Evolutionary conservation across 1,140 invertebrate genomes (phyloP).

Genomic region (Philopotamus ludificatus): DNA sequence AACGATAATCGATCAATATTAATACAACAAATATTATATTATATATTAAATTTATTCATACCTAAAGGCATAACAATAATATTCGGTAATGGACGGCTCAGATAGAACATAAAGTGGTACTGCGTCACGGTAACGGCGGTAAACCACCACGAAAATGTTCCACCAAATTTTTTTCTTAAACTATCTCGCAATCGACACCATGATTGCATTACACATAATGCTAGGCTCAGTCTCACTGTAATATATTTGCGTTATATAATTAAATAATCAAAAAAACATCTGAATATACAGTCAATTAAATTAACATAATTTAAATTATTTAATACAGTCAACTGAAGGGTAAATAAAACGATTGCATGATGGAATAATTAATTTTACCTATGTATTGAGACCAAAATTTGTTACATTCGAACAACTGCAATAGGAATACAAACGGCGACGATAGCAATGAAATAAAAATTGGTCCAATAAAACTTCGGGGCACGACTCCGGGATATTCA

Average conservation of each 20-base stretch:
- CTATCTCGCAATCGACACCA: slow-evolving; percentile 73
- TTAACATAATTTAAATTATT: slow-evolving; percentile 29
- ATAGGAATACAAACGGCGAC: slow-evolving; percentile 70
- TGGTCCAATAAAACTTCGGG: slow-evolving; percentile 93
- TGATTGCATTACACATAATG: slow-evolving; percentile 69
- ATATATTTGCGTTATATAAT: slow-evolving; percentile 10
- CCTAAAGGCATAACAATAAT: slow-evolving; percentile 91
- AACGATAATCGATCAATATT: slow-evolving; percentile 49
- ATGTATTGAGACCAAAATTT: slow-evolving; percentile 91
- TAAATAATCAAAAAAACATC: slow-evolving; percentile 13
- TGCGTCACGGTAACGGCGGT: slow-evolving; percentile 84
- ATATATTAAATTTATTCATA: slow-evolving; percentile 48
- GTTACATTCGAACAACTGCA: slow-evolving; percentile 68
- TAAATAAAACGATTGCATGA: not conserved
- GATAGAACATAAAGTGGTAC: slow-evolving; percentile 98
- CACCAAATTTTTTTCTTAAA: slow-evolving; percentile 75
- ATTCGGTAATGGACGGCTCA: slow-evolving; percentile 92
- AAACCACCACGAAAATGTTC: slow-evolving; percentile 77
- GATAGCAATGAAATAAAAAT: slow-evolving; percentile 78
- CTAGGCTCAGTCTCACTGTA: slow-evolving; percentile 80
- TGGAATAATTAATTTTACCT: slow-evolving; percentile 58
- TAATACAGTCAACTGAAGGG: slow-evolving; percentile 26
- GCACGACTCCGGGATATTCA: slow-evolving; percentile 98
- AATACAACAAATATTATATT: not conserved
- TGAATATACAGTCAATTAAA: slow-evolving; percentile 17